A percentile compares a stretch with the other conserved stretches of the same genome.
Conservation (phyloP, 2,888 invertebrate species). For the Gibbula magus region DNA sequence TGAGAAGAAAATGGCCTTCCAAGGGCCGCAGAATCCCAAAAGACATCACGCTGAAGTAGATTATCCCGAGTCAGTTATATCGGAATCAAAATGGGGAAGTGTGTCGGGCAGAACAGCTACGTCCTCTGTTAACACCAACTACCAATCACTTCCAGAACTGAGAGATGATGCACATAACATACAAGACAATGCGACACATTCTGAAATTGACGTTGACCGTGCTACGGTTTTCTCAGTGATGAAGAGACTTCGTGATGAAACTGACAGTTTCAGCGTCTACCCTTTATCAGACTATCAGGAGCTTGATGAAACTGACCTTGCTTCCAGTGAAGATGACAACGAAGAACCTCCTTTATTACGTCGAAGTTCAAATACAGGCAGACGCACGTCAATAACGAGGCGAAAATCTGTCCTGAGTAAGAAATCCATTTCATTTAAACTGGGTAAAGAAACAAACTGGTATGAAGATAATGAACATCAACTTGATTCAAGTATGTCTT, state of each 20-base stretch:
- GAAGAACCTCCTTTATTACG: not conserved
- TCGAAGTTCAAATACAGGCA: not conserved
- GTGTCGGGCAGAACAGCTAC: too few species aligned
- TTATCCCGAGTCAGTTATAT: too few species aligned
- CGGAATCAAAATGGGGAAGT: too few species aligned
- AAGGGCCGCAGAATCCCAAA: not conserved
- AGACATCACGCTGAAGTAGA: too few species aligned
- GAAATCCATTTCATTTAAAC: constrained; percentile 1
- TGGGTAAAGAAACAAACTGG: not conserved
- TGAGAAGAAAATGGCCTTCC: constrained; percentile 53
- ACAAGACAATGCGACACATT: too few species aligned
- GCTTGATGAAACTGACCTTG: not conserved
- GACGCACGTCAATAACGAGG: not conserved
- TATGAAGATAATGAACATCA: not conserved
- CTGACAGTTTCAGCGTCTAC: not conserved
- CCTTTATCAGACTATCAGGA: not conserved
- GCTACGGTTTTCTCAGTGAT: not conserved
- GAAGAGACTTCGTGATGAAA: not conserved
- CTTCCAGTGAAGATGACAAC: not conserved
- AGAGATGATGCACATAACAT: too few species aligned
- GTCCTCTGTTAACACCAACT: too few species aligned
- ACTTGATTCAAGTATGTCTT: not conserved
- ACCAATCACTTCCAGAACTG: too few species aligned
- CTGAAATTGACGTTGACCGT: not conserved
- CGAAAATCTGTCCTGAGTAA: not conserved